Evolutionary conservation across 2,113 vertebrate genomes (phyloP).

Genomic region (Pedionomus torquatus): DNA sequence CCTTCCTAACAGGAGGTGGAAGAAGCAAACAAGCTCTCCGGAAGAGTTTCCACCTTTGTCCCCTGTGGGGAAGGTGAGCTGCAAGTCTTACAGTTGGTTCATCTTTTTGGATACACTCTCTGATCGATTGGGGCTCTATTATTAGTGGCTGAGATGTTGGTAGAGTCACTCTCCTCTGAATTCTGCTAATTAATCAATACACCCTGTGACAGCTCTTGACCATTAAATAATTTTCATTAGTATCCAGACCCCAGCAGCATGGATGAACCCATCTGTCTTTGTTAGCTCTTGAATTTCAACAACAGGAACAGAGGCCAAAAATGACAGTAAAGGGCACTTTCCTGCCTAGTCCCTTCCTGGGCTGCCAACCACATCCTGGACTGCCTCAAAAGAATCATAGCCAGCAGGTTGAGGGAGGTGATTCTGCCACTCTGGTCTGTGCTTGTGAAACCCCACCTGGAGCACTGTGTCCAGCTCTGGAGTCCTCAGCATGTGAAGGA

Average conservation of each 20-base stretch:
- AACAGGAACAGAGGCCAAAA: background rate
- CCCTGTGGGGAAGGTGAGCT: constrained; percentile 37
- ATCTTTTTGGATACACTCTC: background rate
- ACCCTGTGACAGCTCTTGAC: constrained; percentile 3
- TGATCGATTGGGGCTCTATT: background rate
- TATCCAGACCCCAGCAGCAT: constrained; percentile 10
- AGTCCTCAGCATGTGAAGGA: no score
- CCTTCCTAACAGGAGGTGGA: background rate
- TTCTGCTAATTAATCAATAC: constrained; percentile 61
- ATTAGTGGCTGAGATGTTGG: constrained; percentile 23
- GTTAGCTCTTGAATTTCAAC: constrained; percentile 38
- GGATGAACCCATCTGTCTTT: constrained; percentile 56
- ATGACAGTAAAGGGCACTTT: background rate
- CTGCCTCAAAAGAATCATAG: no score
- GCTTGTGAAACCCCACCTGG: no score
- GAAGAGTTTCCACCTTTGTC: background rate
- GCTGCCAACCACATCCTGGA: no score
- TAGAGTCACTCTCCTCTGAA: background rate
- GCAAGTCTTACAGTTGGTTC: background rate
- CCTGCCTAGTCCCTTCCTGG: background rate
- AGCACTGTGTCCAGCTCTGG: no score
- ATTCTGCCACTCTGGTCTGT: no score
- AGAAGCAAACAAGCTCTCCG: background rate
- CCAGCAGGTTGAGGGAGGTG: no score
- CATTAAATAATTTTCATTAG: constrained; percentile 61